Conservation (phyloP, 1,140 invertebrate species). For the Hyposmocoma kahamanoa region DNA sequence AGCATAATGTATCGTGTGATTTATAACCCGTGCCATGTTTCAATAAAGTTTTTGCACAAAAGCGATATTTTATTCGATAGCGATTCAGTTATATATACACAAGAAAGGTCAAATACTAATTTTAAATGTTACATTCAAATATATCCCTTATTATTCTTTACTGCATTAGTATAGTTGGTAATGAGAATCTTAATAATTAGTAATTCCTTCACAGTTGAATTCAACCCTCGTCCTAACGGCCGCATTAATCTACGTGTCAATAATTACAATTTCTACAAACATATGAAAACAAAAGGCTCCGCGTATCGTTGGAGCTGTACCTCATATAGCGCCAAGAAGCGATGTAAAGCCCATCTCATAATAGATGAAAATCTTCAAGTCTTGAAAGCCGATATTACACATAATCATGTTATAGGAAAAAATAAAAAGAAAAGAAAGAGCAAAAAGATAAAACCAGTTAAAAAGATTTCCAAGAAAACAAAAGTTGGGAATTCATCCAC, state of each 20-base stretch:
- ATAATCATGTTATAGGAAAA: constrained; percentile 37
- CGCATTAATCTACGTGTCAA: constrained; percentile 58
- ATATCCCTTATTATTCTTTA: no score
- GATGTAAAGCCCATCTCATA: constrained; percentile 61
- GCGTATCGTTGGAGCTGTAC: constrained; percentile 63
- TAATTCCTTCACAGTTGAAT: constrained; percentile 56
- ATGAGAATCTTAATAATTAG: no score
- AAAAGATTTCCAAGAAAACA: not conserved
- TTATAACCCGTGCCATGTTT: no score
- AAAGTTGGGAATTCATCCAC: no score
- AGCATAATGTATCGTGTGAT: no score
- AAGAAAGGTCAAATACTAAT: no score
- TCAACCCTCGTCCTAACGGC: constrained; percentile 57
- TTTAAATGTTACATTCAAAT: no score
- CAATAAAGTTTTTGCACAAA: no score
- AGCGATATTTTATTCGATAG: no score
- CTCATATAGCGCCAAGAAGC: constrained; percentile 58
- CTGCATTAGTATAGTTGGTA: no score
- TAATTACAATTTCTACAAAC: constrained; percentile 63
- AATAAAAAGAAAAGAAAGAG: not conserved
- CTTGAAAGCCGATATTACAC: constrained; percentile 48
- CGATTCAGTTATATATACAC: no score
- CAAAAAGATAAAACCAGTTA: not conserved
- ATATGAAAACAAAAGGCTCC: constrained; percentile 51
- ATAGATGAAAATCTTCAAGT: constrained; percentile 59